These are phyloP conservation scores for Furnarius figulus DNA, from an alignment of 2,113 vertebrate genomes.

Conservation along the genomic window DNA sequence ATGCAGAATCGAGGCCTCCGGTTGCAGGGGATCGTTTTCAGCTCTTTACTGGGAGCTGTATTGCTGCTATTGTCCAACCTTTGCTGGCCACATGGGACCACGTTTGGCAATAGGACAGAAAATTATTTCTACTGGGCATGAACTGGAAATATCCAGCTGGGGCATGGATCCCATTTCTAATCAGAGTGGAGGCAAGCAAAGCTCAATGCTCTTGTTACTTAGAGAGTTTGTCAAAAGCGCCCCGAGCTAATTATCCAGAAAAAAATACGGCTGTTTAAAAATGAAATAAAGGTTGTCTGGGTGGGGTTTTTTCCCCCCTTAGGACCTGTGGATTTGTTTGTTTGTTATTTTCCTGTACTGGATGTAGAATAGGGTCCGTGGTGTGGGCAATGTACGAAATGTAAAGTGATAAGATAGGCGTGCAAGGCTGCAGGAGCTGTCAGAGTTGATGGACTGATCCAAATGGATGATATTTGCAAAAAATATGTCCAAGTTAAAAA, in stretches of 20 bases:
- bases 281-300: neutral
- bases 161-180: conserved; percentile 36
- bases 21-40: conserved; percentile 49
- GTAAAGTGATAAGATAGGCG: neutral
- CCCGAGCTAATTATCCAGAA: conserved; percentile 18
- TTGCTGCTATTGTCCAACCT: conserved; percentile 49
- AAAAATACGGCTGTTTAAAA: neutral
- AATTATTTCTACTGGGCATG: conserved; percentile 35
- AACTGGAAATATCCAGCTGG: conserved; percentile 45
- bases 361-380: neutral
- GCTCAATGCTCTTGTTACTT: neutral
- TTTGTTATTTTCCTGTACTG: neutral
- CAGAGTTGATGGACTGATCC: conserved; percentile 71
- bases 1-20: conserved; percentile 31
- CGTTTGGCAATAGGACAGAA: conserved; percentile 33
- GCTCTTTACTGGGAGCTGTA: conserved; percentile 39
- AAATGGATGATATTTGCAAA: conserved; percentile 36
- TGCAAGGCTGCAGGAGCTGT: conserved; percentile 39
- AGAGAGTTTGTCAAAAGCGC: neutral
- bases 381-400: neutral
- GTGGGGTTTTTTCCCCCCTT: neutral
- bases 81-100: conserved; percentile 42
- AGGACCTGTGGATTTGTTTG: conserved; percentile 18
- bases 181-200: neutral
- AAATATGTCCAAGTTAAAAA: neutral